phyloP scores from a whole-genome alignment of 2,113 vertebrate species.

The Gavialis gangeticus region DNA sequence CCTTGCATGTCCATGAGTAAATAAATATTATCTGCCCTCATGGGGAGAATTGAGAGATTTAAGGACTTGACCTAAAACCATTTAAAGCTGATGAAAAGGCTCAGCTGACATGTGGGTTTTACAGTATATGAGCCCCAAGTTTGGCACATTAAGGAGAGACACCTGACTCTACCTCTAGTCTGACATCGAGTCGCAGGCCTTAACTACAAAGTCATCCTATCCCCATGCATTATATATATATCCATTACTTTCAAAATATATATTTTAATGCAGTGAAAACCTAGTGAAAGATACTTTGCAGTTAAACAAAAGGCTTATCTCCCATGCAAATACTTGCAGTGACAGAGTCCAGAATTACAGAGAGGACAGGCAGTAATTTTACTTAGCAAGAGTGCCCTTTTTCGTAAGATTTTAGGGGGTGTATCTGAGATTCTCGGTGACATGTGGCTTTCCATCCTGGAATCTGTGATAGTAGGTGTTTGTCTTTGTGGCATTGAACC shows the following conservation, averaged over 20 bases:
- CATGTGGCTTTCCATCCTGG: no score
- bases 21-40: not conserved
- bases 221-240: fast-evolving
- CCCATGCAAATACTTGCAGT: not conserved
- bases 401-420: not conserved
- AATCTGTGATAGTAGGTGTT: no score
- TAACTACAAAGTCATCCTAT: not conserved
- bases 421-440: not conserved
- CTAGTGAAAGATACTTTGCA: not conserved
- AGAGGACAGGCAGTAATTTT: not conserved
- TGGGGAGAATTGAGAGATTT: not conserved
- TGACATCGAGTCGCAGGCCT: not conserved
- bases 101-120: not conserved
- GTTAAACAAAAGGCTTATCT: not conserved
- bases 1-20: not conserved
- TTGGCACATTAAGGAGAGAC: not conserved
- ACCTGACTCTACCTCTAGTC: not conserved
- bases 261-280: not conserved
- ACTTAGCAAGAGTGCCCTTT: not conserved
- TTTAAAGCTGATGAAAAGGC: not conserved
- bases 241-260: not conserved
- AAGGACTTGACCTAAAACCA: not conserved
- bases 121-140: not conserved
- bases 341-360: not conserved
- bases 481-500: no score